Base-by-base conservation (phyloP, 2,888 invertebrate genomes). In the Aphidius colemani region DNA sequence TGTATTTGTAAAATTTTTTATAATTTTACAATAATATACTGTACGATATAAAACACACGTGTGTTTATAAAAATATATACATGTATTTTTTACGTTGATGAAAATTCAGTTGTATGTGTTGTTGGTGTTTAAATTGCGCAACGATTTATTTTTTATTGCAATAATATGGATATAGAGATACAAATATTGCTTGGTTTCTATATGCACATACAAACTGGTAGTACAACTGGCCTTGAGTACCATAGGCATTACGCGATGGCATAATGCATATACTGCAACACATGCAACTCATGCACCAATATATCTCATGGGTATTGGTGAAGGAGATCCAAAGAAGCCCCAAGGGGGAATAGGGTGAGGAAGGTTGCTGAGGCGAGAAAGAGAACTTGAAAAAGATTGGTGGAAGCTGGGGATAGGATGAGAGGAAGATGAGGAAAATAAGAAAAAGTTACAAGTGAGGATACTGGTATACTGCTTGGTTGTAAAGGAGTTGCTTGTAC, bases 221-320 rank as follows among this genome's bases (percentile, higher is more conserved):
- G 81, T 79, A 80, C 74, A 79, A 77, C 76, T 78, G 79, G 76
- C 81, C 81, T 81, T 81, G 79, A 75, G 74, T 78, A 73, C 72
- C 75, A 78, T 74, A 78, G 77, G 73, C 77, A 73, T 75, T 76
- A 75, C 75, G 69, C 76, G 78, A 77, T 77, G 77, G 75, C 76
- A 81, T 80, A 80, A 81, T 78, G 75, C 74, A 74, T 73, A 69
- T 67, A 63, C 59, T 43, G 9, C 13, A 55, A 59, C 44, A 59
- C 30, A 40, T 30, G 13, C 13, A 18, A 18, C 13, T 2, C 13
- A 51, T 51, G 50, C 30, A 9, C 43, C 10, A 49, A 48, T 11
- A 10, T 9, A 49, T 11, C 55, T 30, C 30, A 46, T 30, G 13
- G 7, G 60, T 44, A 50, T 13, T 30, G 30, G 55, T 43, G 56